Conservation (phyloP, 2,113 vertebrate species). For the Oncorhynchus masou region DNA sequence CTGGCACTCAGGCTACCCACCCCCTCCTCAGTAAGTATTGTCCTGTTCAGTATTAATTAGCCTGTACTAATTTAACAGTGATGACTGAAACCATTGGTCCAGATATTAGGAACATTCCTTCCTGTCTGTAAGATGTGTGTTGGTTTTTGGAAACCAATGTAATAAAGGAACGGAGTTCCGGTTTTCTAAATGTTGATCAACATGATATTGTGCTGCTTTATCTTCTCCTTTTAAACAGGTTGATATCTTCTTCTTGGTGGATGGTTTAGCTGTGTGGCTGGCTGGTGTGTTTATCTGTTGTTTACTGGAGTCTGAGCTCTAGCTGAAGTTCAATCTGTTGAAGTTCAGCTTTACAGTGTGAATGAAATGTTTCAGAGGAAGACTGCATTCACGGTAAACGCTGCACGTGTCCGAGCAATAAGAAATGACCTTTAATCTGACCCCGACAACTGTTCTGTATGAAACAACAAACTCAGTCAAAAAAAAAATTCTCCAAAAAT, state of each 20-base stretch:
- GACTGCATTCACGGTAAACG: no score
- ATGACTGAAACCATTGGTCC: neutral
- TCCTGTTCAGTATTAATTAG: constrained; percentile 26
- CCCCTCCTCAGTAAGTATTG: neutral
- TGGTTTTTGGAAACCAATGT: constrained; percentile 38
- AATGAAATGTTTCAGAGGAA: no score
- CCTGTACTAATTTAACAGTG: constrained; percentile 5
- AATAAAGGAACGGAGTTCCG: constrained; percentile 53
- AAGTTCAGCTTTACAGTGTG: no score
- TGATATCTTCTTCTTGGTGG: constrained; percentile 14
- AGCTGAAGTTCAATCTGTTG: no score
- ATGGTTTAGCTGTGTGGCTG: neutral
- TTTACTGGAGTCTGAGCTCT: constrained; percentile 10
- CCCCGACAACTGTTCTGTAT: no score
- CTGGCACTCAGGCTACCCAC: constrained; percentile 2
- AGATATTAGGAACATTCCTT: constrained; percentile 8
- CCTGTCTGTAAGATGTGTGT: constrained; percentile 29
- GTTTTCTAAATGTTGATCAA: neutral
- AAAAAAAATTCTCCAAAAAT: no score
- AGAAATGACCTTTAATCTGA: no score
- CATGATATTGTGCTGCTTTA: neutral
- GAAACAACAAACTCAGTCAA: no score
- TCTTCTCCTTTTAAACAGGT: constrained; percentile 48
- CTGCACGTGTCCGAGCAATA: no score
- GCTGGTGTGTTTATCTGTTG: constrained; percentile 1